Base-by-base conservation (phyloP, 2,888 invertebrate species). In the Harpagoxenus sublaevis region DNA sequence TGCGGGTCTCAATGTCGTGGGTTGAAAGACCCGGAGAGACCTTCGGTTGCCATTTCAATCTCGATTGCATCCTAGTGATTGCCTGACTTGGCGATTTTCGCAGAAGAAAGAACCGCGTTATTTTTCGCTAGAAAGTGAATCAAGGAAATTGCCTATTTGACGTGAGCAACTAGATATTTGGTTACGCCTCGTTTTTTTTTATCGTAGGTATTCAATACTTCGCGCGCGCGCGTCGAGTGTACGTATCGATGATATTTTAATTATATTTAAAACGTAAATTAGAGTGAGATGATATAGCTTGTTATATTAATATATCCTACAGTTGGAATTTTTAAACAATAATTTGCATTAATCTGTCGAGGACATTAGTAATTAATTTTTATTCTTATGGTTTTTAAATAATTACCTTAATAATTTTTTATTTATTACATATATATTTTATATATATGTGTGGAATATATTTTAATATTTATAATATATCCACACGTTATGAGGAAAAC, bases 81-180 rank as follows among this genome's bases (percentile, higher is more conserved):
- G 85, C 42, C 90, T 90, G 91, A 90, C 87, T 87, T 65, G 88
- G 87, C 89, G 91, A 83, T 90, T 90, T 88, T 84, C 71, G 75
- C 83, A 63, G 55, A 84, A 66, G 73, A 73, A 83, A 55, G 77
- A 86, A 48, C 70, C 70, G 74, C 75, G 35, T 79, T 71, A 79
- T 71, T 79, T 70, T 79, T 82, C 74, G 48, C 78, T 63, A 74
- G 55, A 78, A 66, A 74, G 31, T 81, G 85, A 90, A 90, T 89
- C 87, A 87, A 90, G 83, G 73, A 88, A 90, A 90, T 89, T 90
- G 87, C 73, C 60, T 71, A 57, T 35, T 48, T 75, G 60, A 71
- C 28, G 23, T 31, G n/a, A 42, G 42, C 60, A 39, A 63, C 68
- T 63, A 23, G 63, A 57, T 86, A 74, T 85, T 86, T 84, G 84